phyloP scores from a whole-genome alignment of 2,797 vertebrate genomes.

The Sciaenops ocellatus region DNA sequence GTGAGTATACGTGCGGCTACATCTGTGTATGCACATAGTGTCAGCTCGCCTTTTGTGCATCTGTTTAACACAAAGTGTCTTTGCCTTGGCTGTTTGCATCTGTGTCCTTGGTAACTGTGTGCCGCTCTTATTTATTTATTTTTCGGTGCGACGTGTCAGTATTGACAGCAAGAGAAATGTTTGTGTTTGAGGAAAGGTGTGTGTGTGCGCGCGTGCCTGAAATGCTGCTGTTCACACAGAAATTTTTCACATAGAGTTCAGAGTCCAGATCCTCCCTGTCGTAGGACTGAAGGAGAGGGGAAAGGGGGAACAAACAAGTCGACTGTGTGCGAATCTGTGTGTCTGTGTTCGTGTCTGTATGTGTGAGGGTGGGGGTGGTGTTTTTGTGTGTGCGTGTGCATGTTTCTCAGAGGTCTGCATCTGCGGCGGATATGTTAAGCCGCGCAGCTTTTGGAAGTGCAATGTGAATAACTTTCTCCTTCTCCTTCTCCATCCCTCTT shows the following conservation, averaged over 20 bases:
- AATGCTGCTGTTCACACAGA: slow-evolving; percentile 16
- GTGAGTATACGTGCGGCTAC: slow-evolving; percentile 24
- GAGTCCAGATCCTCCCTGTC: slow-evolving; percentile 32
- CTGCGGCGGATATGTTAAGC: slow-evolving; percentile 13
- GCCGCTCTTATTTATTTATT: slow-evolving; percentile 6
- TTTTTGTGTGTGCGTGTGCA: background rate
- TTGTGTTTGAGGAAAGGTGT: slow-evolving; percentile 31
- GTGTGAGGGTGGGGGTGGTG: background rate
- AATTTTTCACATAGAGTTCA: slow-evolving; percentile 25
- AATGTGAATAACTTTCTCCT: slow-evolving; percentile 44
- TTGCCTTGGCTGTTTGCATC: slow-evolving; percentile 24
- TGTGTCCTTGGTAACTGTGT: slow-evolving; percentile 46
- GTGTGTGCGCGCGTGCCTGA: background rate
- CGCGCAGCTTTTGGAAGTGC: slow-evolving; percentile 3
- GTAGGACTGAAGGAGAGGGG: slow-evolving; percentile 19
- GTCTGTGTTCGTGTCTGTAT: background rate
- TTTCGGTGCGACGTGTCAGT: slow-evolving; percentile 18
- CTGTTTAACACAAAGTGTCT: slow-evolving; percentile 44
- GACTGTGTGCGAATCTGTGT: slow-evolving; percentile 22
- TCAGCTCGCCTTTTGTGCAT: slow-evolving; percentile 42
- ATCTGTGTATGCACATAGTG: slow-evolving; percentile 29
- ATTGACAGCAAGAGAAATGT: slow-evolving; percentile 25
- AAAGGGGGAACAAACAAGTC: slow-evolving; percentile 25
- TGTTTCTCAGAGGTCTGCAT: slow-evolving; percentile 1
- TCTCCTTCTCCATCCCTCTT: slow-evolving; percentile 13